Evolutionary conservation across 2,113 vertebrate species (phyloP), one percentile per base, ranked within the genome.

Genomic region (Coryphaenoides rupestris): DNA sequence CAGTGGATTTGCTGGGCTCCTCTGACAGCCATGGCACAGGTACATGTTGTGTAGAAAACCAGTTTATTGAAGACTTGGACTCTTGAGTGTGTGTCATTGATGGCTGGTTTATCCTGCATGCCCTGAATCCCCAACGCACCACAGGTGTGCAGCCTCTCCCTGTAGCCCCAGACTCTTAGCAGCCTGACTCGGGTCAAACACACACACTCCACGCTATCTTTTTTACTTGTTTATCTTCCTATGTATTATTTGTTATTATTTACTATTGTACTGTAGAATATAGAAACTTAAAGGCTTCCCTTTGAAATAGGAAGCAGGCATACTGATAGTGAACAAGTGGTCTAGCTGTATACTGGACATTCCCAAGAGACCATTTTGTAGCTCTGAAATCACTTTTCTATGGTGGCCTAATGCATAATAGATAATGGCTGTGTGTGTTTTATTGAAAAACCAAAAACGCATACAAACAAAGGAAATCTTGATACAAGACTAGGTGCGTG

Each of bases 401-500:
- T 7, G 28, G 13, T n/a, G 16, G 23, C 22, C 21, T 47, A 4
- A 15, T 50, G 19, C 22, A 65, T 58, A 49, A 58, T 49, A 24
- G 19, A 65, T 58, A 21, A 22, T 28, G 40, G 19, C n/a, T 40
- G 23, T 53, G 19, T 53, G 50, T 54, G 12, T 49, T 57, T 58
- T 33, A 19, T 7, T 58, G 22, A 45, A 26, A 28, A 28, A 59
- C 4, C 3, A 5, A 40, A 26, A 59, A 68, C 28, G 10, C 28
- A 1, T 14, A 16, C 3, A 57, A 33, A 16, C 13, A 19, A 12
- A 21, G 19, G 16, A 49, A 16, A 12, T 59, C 2, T 47, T n/a
- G 47, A 54, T 54, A 54, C n/a, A 23, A 16, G 19, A 61, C 28
- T 33, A 50, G 55, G 60, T 60, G 61, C 21, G 22, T 57, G 33